Percentiles rank a stretch among this genome's conserved stretches.
Conservation (phyloP, 2,797 vertebrate genomes). For the Tapera naevia region DNA sequence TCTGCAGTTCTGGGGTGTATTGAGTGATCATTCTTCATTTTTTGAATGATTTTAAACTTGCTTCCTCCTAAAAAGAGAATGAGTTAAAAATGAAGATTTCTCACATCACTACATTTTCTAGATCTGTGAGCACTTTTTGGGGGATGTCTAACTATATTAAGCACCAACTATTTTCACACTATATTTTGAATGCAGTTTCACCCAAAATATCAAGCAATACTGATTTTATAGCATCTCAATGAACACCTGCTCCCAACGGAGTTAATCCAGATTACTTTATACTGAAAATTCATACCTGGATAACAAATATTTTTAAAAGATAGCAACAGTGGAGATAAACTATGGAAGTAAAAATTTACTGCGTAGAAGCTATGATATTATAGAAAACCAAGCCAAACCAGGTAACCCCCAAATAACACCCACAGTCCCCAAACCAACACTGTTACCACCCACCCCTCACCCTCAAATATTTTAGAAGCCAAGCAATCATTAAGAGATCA, state of each 20-base stretch:
- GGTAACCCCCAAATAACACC: neutral
- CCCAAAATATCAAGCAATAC: neutral
- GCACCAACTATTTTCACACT: neutral
- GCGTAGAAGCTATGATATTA: neutral
- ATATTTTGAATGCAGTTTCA: neutral
- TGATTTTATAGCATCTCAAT: neutral
- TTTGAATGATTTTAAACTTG: neutral
- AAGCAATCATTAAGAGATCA: neutral
- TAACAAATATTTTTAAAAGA: neutral
- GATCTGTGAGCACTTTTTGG: neutral
- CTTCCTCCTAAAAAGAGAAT: neutral
- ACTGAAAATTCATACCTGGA: neutral
- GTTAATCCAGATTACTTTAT: neutral
- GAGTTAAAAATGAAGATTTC: neutral
- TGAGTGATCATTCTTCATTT: neutral
- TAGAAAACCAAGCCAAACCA: neutral
- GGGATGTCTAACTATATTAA: neutral
- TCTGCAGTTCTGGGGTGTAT: neutral
- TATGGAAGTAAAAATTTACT: neutral
- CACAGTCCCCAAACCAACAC: neutral
- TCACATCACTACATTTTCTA: neutral
- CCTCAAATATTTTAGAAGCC: neutral
- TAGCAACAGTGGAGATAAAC: neutral
- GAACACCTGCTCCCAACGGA: neutral
- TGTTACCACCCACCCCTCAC: accelerated